Evolutionary conservation across 2,888 invertebrate genomes (phyloP), one percentile per base, ranked within the genome.

Genomic region (Pyrocoelia pectoralis): DNA sequence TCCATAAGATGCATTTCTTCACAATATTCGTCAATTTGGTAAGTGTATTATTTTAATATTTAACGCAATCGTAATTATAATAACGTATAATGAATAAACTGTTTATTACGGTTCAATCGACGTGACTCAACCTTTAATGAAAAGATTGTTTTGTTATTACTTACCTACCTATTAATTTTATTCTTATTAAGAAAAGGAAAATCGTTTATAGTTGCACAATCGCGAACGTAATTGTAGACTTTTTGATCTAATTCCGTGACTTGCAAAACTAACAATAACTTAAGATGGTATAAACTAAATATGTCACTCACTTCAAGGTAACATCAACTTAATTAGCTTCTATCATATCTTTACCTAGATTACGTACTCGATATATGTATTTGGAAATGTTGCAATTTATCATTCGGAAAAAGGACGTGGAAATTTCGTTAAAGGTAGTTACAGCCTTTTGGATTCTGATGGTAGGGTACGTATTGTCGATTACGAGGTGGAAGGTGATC

Each of bases 401-500:
- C 80, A 79, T 48, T 74, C 72, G 70, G 81, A 81, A 70, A 73
- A 77, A 57, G 66, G 76, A 2, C 52, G 65, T 3, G 74, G 73
- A 12, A 72, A 75, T 57, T 52, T 74, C 19, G 78, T 79, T n/a
- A 74, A 71, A 56, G 81, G 87, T 74, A 85, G 84, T 74, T 90
- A 90, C 76, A 89, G 89, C 76, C 84, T 89, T 46, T 74, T 90
- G 65, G 89, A 89, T 73, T 86, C 89, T 18, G 88, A 88, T 75
- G 89, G 89, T 43, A 84, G 84, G 70, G 82, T 85, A 62, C 82
- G 87, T 67, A 81, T 84, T 52, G 87, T 88, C 18, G 83, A 86
- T 70, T 88, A 87, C 73, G 83, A 86, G 64, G 84, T 86, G 14
- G 84, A 85, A 64, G 85, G 85, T 2, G 77, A 81, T 43, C 81